Evolutionary conservation across 2,797 vertebrate genomes (phyloP).

Genomic region (Notolabrus celidotus): DNA sequence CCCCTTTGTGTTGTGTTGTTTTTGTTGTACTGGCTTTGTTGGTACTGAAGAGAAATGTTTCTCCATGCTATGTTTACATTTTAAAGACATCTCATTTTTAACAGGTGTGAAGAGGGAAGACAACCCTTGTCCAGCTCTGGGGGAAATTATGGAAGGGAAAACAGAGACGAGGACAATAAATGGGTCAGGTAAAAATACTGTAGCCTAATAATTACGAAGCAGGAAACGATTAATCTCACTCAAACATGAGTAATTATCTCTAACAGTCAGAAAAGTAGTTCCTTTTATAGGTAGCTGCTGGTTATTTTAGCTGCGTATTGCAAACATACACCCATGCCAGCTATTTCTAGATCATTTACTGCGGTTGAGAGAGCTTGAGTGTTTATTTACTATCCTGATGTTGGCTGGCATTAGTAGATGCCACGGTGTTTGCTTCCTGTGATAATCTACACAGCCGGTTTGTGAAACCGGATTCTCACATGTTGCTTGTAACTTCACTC

Average conservation of each 20-base stretch:
- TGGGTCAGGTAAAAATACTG: neutral
- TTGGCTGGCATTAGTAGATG: slow-evolving; percentile 68
- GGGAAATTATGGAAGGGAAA: slow-evolving; percentile 4
- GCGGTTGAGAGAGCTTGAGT: slow-evolving; percentile 68
- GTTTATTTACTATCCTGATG: slow-evolving; percentile 77
- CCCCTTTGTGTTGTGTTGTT: slow-evolving; percentile 30
- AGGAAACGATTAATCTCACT: neutral
- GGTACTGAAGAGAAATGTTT: neutral
- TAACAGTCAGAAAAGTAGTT: slow-evolving; percentile 15
- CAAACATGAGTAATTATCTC: slow-evolving; percentile 4
- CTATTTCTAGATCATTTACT: slow-evolving; percentile 70
- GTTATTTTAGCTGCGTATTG: slow-evolving; percentile 36
- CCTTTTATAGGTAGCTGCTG: slow-evolving; percentile 18
- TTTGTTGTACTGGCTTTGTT: slow-evolving; percentile 3
- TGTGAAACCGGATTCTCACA: slow-evolving; percentile 72
- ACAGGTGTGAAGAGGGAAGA: slow-evolving; percentile 12
- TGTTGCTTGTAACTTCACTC: slow-evolving; percentile 57
- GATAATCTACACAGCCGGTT: slow-evolving; percentile 76
- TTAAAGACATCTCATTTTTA: neutral
- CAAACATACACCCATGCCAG: slow-evolving; percentile 49
- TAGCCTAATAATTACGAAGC: neutral
- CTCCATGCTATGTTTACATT: neutral
- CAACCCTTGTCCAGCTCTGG: neutral
- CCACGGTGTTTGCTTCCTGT: slow-evolving; percentile 78
- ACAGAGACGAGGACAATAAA: neutral